Conservation (phyloP, 2,113 vertebrate species). For the Muntiacus muntjak region DNA sequence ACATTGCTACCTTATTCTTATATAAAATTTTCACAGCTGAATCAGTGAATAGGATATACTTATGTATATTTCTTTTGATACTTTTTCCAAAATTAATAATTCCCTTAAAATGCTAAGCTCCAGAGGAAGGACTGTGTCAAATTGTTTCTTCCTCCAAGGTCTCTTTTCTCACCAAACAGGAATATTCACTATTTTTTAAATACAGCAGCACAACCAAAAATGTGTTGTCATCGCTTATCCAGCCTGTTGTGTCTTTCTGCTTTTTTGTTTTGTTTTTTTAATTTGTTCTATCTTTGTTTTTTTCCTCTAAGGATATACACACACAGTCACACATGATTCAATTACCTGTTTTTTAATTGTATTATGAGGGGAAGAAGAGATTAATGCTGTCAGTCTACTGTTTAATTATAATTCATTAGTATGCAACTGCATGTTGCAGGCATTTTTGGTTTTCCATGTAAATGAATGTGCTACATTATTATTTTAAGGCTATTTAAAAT, state of each 20-base stretch:
- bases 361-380: neutral
- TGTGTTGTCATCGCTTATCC: neutral
- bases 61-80: neutral
- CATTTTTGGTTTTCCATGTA: neutral
- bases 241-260: neutral
- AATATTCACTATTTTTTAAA: neutral
- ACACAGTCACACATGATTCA: neutral
- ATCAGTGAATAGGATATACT: neutral
- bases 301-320: neutral
- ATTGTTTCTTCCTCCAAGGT: neutral
- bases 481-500: constrained; percentile 22
- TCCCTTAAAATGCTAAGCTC: neutral
- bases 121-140: neutral
- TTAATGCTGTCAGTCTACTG: neutral
- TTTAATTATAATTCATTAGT: neutral
- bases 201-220: neutral
- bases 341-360: neutral
- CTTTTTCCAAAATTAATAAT: neutral
- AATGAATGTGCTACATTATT: neutral
- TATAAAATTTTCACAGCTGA: neutral
- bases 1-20: neutral
- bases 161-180: neutral
- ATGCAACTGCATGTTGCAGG: neutral
- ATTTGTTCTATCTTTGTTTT: neutral
- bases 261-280: neutral